Conservation (phyloP, 2,797 vertebrate species). For the Sphaeramia orbicularis region DNA sequence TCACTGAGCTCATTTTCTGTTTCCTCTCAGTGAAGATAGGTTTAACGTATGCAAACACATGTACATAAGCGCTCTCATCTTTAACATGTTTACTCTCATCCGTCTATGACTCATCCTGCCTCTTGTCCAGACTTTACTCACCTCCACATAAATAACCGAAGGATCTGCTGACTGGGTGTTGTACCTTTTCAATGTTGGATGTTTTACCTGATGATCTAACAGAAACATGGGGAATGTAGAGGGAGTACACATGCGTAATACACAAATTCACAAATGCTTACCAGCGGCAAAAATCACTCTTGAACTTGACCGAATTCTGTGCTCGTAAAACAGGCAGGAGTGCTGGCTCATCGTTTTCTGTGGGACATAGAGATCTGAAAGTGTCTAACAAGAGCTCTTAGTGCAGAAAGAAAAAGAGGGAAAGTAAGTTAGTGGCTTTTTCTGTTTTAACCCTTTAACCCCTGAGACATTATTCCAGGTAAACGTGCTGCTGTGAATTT, state of each 20-base stretch:
- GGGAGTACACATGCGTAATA: constrained; percentile 51
- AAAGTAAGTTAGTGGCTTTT: neutral
- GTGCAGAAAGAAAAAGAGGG: neutral
- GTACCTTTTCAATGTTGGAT: constrained; percentile 11
- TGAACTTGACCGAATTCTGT: neutral
- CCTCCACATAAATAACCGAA: constrained; percentile 11
- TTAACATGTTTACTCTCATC: constrained; percentile 16
- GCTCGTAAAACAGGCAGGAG: neutral
- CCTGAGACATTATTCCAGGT: too few species aligned
- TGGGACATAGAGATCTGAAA: neutral
- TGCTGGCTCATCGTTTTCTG: constrained; percentile 45
- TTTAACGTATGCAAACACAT: constrained; percentile 41
- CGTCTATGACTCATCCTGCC: constrained; percentile 7
- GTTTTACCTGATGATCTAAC: constrained; percentile 34
- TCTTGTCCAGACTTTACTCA: neutral
- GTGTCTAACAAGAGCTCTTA: neutral
- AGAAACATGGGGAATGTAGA: constrained; percentile 53
- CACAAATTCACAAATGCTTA: constrained; percentile 52
- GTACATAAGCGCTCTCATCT: constrained; percentile 10
- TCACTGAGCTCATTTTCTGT: constrained; percentile 19
- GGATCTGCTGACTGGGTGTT: constrained; percentile 32
- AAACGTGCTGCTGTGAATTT: too few species aligned
- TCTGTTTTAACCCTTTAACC: neutral
- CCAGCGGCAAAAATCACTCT: constrained; percentile 28
- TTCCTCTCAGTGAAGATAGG: constrained; percentile 4